Evolutionary conservation across 2,797 vertebrate genomes (phyloP), one percentile per base, ranked within the genome.

Genomic region (Lycodopsis pacificus): DNA sequence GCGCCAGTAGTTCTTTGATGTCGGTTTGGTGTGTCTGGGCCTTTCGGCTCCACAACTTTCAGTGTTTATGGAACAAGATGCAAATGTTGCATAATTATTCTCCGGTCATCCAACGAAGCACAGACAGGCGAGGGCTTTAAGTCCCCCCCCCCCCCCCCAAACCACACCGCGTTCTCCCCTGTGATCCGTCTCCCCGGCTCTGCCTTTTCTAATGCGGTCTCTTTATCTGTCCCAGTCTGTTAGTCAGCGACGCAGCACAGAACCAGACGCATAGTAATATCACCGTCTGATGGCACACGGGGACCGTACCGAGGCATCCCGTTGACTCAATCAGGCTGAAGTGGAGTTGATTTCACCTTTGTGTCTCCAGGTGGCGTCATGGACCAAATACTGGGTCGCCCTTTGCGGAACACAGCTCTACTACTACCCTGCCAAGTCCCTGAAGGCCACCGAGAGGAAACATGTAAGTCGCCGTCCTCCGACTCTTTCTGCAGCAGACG

Each of bases 301-400:
- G 36, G 11, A 3, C 32, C 13, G 1, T 34, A 25, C 19, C 61
- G 4, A 34, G 36, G 38, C 46, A 30, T 68, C 62, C 73, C 34
- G 62, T 4, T 0, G 25, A 48, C 1, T 46, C 15, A 36, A 1
- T 61, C 67, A 57, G 34, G 44, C 44, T 49, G 20, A 42, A 22
- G 27, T 49, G 49, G 15, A 57, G 12, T 17, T 42, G 36, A 48
- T 82, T 57, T 85, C 42, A 49, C 42, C 22, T 53, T 56, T 89
- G 48, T 77, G 27, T 75, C 71, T 87, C 20, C 89, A 99, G 98
- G 97, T 99, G 87, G 97, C 98, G 30, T 97, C 98, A 44, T 99
- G 98, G 98, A 99, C 97, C 17, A 99, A 99, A 91, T 99, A 98
- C 81, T 99, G 98, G 98, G 97, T 97, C 40, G 97, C 97, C 63